phyloP scores from a whole-genome alignment of 1,140 invertebrate genomes.

The Orchestia grillus region DNA sequence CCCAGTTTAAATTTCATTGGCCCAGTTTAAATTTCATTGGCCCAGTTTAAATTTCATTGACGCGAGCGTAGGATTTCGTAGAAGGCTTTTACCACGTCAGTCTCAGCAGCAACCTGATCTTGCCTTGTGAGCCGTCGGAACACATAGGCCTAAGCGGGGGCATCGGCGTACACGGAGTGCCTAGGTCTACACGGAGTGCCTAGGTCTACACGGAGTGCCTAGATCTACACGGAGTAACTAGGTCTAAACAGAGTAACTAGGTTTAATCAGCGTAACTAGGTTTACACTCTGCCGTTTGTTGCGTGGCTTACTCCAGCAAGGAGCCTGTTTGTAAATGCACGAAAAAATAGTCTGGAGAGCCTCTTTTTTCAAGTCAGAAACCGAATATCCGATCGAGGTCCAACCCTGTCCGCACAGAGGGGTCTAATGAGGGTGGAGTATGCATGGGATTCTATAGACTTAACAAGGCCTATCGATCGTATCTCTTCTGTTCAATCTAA shows the following conservation, averaged over 20 bases:
- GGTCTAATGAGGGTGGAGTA: too few species aligned
- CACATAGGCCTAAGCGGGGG: background rate
- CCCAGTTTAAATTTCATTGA: background rate
- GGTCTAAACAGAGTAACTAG: background rate
- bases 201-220: background rate
- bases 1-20: background rate
- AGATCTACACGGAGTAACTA: background rate
- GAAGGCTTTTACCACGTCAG: background rate
- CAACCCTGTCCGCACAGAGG: too few species aligned
- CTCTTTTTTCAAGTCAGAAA: too few species aligned
- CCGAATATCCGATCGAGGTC: too few species aligned
- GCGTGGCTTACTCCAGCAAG: too few species aligned
- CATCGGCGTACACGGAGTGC: background rate
- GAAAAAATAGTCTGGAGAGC: too few species aligned
- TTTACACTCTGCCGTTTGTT: too few species aligned
- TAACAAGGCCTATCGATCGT: too few species aligned
- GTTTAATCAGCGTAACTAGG: background rate
- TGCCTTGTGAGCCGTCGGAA: background rate
- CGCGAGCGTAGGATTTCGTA: background rate
- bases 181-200: background rate
- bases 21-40: background rate
- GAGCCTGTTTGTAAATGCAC: too few species aligned
- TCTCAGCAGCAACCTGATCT: background rate
- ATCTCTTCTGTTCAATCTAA: too few species aligned
- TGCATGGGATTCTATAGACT: too few species aligned